Conservation (phyloP, 1,140 invertebrate genomes). For the Magallana angulata region DNA sequence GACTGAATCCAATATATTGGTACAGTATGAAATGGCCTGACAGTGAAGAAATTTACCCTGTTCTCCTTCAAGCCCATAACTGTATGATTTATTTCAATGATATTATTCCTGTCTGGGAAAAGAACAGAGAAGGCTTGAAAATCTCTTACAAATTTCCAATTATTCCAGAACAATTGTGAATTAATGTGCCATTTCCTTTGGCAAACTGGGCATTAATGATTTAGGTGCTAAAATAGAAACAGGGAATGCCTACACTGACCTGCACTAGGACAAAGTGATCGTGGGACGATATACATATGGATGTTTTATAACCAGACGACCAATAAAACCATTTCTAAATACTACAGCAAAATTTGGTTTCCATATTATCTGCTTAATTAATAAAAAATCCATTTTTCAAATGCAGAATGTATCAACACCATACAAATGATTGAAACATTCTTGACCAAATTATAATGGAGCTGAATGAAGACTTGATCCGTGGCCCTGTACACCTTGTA, state of each 20-base stretch:
- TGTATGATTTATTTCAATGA: conserved; percentile 3
- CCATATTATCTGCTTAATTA: neutral
- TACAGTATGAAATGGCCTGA: too few relatives aligned
- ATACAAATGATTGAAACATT: too few relatives aligned
- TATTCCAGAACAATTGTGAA: conserved; percentile 23
- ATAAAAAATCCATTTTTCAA: neutral
- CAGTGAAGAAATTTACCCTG: too few relatives aligned
- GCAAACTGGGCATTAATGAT: neutral
- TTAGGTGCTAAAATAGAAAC: conserved; percentile 11
- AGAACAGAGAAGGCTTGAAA: neutral
- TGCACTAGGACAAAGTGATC: neutral
- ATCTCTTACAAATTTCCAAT: conserved; percentile 28
- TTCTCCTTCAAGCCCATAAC: neutral
- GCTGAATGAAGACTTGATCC: too few relatives aligned
- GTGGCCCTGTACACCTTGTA: neutral
- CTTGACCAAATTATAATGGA: too few relatives aligned
- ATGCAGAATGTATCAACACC: too few relatives aligned
- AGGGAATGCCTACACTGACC: neutral
- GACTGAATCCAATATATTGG: too few relatives aligned
- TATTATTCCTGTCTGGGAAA: conserved; percentile 28
- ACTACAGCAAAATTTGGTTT: neutral
- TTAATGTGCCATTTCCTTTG: conserved; percentile 33
- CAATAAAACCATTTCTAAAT: neutral
- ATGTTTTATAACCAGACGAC: neutral
- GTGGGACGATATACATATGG: conserved; percentile 21